phyloP scores from a whole-genome alignment of 1,140 invertebrate species.

The Dermatophagoides farinae region DNA sequence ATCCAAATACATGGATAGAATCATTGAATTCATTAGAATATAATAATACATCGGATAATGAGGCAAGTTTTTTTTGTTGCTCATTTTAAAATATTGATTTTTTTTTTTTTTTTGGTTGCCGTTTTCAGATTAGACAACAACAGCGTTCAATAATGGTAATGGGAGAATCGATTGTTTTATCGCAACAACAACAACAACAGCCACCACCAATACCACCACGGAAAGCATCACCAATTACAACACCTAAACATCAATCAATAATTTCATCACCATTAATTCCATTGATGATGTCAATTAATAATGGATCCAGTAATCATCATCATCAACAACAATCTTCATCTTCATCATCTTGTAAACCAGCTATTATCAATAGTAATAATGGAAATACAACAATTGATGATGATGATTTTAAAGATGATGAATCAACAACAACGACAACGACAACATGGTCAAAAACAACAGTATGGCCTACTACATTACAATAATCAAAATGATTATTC shows the following conservation, averaged over 20 bases:
- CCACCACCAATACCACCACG: constrained; percentile 30
- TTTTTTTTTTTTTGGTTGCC: not conserved
- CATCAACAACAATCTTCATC: not conserved
- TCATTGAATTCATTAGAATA: constrained; percentile 32
- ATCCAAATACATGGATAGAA: constrained; percentile 23
- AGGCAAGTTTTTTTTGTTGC: not conserved
- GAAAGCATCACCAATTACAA: constrained; percentile 35
- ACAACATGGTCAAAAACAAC: too few relatives aligned
- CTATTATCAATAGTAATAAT: too few relatives aligned
- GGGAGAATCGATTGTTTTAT: not conserved
- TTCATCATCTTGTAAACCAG: not conserved
- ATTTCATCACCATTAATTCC: not conserved
- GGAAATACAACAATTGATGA: too few relatives aligned
- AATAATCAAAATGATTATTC: too few relatives aligned
- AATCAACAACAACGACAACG: too few relatives aligned
- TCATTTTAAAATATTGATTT: too few relatives aligned
- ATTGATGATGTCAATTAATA: not conserved
- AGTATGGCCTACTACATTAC: too few relatives aligned
- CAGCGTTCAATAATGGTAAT: too few relatives aligned
- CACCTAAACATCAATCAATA: constrained; percentile 17
- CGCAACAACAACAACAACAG: constrained; percentile 30
- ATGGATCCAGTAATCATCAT: not conserved
- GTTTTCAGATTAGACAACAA: not conserved
- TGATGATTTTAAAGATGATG: too few relatives aligned
- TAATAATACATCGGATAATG: constrained; percentile 18